Evolutionary conservation across 1,140 invertebrate genomes (phyloP), one percentile per base, ranked within the genome.

Genomic region (Trichonephila inaurata): DNA sequence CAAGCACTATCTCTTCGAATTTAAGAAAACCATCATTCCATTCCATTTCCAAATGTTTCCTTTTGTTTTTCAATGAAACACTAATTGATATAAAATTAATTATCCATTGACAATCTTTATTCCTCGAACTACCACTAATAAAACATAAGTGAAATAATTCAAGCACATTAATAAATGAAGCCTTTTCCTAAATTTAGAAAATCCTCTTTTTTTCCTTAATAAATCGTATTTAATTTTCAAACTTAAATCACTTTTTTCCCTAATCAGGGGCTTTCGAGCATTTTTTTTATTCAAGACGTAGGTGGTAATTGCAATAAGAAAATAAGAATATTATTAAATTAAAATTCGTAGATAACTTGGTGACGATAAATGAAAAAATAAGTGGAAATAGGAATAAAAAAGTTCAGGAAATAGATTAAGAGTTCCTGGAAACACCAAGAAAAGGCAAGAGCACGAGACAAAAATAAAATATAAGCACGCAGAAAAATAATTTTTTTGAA

Each of bases 251-350:
- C 10, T 12, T 69, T 69, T 69, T 8, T 66, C 7, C n/a, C 12
- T n/a, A 69, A 24, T 28, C 66, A 12, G 28, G 51, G n/a, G 66
- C 24, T 1, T n/a, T 69, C 24, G n/a, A 77, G 33, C 33, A 40
- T 33, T 16, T 18, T 18, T 33, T 77, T 77, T 19, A 24, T 18
- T 5, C 12, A 40, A 18, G 28, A 18, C 10, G 28, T 18, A 7
- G 10, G 51, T 12, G 18, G 33, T 77, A 33, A 77, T 77, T 77
- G 28, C 33, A 77, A 40, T 33, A 28, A 77, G 72, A 77, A 77
- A 77, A 77, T 77, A 77, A 77, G 33, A 18, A 77, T 28, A 77
- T 77, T 77, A 77, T 77, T 77, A 77, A 77, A 77, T 77, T 77
- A 28, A 77, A 77, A 77, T 40, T 28, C 18, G 18, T 28, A 40